A percentile compares a stretch with the other conserved stretches of the same genome.
These are phyloP conservation scores for Trichopoda pennipes DNA, from an alignment of 2,888 invertebrate genomes.

Conservation along the genomic window DNA sequence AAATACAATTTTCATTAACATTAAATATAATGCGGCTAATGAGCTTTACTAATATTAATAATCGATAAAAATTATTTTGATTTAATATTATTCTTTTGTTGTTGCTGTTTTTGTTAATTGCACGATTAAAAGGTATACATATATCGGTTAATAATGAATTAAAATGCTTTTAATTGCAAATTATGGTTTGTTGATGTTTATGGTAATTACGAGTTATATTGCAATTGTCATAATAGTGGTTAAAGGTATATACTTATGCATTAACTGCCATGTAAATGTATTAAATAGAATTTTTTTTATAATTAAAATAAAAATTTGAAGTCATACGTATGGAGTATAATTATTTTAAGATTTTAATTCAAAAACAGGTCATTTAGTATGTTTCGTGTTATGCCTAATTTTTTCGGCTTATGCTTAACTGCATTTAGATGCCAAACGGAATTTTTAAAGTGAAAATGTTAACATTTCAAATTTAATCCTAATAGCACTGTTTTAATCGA, in stretches of 20 bases:
- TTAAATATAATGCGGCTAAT: not conserved
- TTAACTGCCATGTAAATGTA: not conserved
- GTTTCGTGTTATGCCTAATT: too few relatives aligned
- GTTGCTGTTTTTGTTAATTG: conserved; percentile 27
- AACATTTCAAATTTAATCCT: too few relatives aligned
- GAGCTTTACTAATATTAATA: conserved; percentile 36
- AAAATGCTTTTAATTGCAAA: conserved; percentile 64
- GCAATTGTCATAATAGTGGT: not conserved
- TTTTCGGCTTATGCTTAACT: too few relatives aligned
- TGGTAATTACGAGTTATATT: conserved; percentile 1
- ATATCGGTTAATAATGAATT: conserved; percentile 45
- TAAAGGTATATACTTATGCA: not conserved
- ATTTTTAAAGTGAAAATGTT: too few relatives aligned
- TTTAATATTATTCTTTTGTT: conserved; percentile 7
- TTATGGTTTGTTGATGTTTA: conserved; percentile 54
- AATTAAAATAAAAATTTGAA: too few relatives aligned
- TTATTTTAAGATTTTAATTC: too few relatives aligned
- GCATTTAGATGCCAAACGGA: too few relatives aligned
- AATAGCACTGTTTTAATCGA: too few relatives aligned
- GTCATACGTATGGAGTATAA: too few relatives aligned
- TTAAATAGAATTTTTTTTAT: not conserved
- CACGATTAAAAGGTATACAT: conserved; percentile 34
- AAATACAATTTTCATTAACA: conserved; percentile 4
- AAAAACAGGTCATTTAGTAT: too few relatives aligned
- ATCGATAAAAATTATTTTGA: conserved; percentile 24